Conservation (phyloP, 2,113 vertebrate species). For the Oreochromis spilurus region DNA sequence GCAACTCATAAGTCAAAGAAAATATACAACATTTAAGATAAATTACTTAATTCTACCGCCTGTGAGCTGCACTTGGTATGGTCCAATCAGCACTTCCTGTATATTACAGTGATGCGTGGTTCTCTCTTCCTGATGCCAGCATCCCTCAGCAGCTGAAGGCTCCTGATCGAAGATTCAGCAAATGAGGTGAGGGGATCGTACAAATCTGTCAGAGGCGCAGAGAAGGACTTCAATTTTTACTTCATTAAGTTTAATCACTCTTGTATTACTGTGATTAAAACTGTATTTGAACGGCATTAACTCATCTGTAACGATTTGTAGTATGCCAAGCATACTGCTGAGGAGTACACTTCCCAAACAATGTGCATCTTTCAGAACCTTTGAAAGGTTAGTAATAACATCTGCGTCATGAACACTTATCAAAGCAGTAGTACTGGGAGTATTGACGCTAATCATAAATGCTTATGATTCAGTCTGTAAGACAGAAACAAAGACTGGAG, state of each 20-base stretch:
- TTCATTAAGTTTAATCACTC: background rate
- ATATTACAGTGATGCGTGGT: background rate
- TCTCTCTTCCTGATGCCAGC: background rate
- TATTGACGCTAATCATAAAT: background rate
- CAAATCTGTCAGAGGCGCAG: background rate
- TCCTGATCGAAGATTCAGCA: background rate
- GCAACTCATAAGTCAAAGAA: background rate
- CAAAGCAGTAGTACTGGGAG: background rate
- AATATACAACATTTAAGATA: background rate
- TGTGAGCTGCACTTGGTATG: background rate
- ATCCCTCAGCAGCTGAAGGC: background rate
- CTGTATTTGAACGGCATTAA: background rate
- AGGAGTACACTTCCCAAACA: background rate
- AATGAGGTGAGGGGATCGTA: background rate
- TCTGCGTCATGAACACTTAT: background rate
- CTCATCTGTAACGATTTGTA: background rate
- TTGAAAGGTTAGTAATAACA: background rate
- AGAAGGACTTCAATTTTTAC: background rate
- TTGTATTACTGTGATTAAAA: background rate
- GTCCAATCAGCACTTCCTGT: background rate
- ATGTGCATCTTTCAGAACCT: background rate
- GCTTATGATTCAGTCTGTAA: background rate
- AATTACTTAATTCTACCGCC: background rate
- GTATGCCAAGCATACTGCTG: background rate
- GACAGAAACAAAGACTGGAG: background rate